Percentiles rank a stretch among this genome's conserved stretches.
These are phyloP conservation scores for Caenorhabditis japonica DNA, from an alignment of 2,888 invertebrate species.

Conservation along the genomic window DNA sequence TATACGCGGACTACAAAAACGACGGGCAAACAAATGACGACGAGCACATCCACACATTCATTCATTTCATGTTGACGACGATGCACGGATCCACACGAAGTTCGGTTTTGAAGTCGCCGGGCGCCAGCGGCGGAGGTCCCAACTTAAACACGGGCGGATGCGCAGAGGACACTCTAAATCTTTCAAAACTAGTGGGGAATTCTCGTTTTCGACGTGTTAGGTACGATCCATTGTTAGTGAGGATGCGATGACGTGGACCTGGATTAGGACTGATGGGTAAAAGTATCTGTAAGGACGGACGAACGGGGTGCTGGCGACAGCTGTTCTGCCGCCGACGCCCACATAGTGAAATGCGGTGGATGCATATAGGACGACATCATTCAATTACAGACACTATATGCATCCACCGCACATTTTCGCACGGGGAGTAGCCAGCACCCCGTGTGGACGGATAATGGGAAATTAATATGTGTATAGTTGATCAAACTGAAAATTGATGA, in stretches of 20 bases:
- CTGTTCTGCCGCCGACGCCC: too few species aligned
- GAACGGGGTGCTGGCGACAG: too few species aligned
- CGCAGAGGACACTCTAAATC: slow-evolving; percentile 31
- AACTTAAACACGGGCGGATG: slow-evolving; percentile 34
- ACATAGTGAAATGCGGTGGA: too few species aligned
- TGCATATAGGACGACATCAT: too few species aligned
- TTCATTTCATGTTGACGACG: slow-evolving; percentile 53
- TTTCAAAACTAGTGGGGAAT: slow-evolving; percentile 1
- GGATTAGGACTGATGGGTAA: too few species aligned
- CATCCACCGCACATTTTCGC: background rate
- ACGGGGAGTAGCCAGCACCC: too few species aligned
- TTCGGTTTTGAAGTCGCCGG: slow-evolving; percentile 60
- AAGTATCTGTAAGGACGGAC: too few species aligned
- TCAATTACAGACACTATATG: too few species aligned
- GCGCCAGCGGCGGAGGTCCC: slow-evolving; percentile 14
- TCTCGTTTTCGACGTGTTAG: background rate
- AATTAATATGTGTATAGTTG: too few species aligned
- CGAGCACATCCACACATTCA: slow-evolving; percentile 3
- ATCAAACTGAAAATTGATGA: too few species aligned
- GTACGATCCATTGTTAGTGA: background rate
- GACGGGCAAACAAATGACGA: slow-evolving; percentile 6
- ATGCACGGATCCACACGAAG: slow-evolving; percentile 65
- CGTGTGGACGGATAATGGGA: too few species aligned
- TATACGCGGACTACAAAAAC: background rate
- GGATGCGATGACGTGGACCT: background rate